phyloP scores from a whole-genome alignment of 92 coral and sea anemone genomes.

The Palythoa heliodiscus region DNA sequence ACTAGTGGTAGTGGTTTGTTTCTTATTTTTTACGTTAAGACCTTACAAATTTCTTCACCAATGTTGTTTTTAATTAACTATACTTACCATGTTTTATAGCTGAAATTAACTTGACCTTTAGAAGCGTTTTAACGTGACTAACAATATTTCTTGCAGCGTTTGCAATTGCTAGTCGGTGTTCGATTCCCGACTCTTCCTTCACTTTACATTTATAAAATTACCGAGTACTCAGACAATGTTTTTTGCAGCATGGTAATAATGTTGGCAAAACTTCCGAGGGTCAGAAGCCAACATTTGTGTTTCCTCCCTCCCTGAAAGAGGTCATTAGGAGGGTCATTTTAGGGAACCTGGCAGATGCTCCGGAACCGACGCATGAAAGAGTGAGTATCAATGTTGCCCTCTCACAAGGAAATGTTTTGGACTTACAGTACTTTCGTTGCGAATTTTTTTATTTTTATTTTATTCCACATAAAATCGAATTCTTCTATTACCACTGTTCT shows the following conservation, averaged over 20 bases:
- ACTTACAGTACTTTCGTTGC: no score
- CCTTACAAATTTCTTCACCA: not conserved
- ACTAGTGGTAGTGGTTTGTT: no score
- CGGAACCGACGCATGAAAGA: no score
- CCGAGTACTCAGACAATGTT: no score
- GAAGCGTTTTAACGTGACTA: not conserved
- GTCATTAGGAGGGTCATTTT: not conserved
- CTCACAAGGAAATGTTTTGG: no score
- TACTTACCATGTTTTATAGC: not conserved
- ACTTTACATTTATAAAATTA: no score
- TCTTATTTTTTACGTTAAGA: no score
- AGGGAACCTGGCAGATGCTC: no score
- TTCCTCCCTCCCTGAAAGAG: no score
- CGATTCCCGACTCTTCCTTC: not conserved
- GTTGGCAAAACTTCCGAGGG: not conserved
- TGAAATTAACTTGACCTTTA: not conserved
- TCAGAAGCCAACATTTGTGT: no score
- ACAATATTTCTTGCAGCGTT: not conserved
- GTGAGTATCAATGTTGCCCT: no score
- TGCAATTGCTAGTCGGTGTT: not conserved
- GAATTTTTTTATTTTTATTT: not conserved
- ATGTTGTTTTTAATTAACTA: not conserved
- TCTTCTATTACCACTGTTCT: slow-evolving; percentile 1
- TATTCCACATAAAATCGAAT: not conserved
- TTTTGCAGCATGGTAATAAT: not conserved